phyloP scores from a whole-genome alignment of 2,797 vertebrate species.

The Eospalax fontanierii region DNA sequence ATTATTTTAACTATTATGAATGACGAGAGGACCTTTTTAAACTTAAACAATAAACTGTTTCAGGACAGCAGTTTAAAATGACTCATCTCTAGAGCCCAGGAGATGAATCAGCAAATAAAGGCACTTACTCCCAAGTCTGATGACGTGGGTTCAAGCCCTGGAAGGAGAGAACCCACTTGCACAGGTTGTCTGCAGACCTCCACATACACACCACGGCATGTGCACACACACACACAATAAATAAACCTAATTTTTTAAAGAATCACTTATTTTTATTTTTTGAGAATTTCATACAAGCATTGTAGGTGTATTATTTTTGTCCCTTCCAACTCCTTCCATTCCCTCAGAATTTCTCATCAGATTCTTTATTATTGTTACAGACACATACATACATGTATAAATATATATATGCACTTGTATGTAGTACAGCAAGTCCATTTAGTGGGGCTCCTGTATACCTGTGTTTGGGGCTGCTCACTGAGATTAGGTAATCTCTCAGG shows the following conservation, averaged over 20 bases:
- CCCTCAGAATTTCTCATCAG: too few relatives aligned
- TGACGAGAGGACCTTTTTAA: not conserved
- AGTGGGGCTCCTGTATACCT: too few relatives aligned
- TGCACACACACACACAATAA: not conserved
- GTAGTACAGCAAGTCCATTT: too few relatives aligned
- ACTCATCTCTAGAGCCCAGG: not conserved
- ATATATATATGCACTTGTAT: too few relatives aligned
- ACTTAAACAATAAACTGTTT: slow-evolving; percentile 4
- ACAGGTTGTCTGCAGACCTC: not conserved
- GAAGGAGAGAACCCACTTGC: not conserved
- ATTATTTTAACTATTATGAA: slow-evolving; percentile 21
- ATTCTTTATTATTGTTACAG: too few relatives aligned
- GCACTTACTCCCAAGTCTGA: too few relatives aligned
- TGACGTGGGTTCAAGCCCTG: not conserved
- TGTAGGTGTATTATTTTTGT: too few relatives aligned
- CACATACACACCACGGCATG: not conserved
- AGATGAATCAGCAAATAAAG: not conserved
- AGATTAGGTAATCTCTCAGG: too few relatives aligned
- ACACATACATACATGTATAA: too few relatives aligned
- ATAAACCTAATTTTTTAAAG: not conserved
- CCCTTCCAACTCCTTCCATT: too few relatives aligned
- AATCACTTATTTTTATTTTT: not conserved
- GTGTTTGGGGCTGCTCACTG: too few relatives aligned
- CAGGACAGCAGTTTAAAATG: not conserved
- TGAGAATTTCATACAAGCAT: too few relatives aligned